phyloP scores from a whole-genome alignment of 2,888 invertebrate species.

The Gandaritis pyraliata region DNA sequence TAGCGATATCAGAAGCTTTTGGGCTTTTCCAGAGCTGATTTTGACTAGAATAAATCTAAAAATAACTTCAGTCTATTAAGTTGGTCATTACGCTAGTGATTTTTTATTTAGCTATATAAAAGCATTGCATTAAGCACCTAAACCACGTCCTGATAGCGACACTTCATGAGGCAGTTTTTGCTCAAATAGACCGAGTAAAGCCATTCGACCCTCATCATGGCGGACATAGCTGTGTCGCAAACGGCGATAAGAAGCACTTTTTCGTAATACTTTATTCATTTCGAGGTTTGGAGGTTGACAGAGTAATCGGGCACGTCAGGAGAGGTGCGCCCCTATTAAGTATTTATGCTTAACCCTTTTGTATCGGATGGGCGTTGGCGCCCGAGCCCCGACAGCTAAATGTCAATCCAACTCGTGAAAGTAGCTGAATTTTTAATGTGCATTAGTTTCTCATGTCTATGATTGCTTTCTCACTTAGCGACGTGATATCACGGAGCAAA shows the following conservation, averaged over 20 bases:
- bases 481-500: constrained; percentile 4
- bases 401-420: constrained; percentile 71
- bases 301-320: constrained; percentile 78
- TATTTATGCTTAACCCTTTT: constrained; percentile 81
- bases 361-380: constrained; percentile 61
- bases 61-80: too few relatives aligned
- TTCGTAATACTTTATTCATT: constrained; percentile 83
- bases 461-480: constrained; percentile 35
- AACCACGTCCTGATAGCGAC: constrained; percentile 34
- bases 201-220: constrained; percentile 74
- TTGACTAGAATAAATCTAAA: too few relatives aligned
- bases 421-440: constrained; percentile 76
- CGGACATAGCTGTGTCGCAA: constrained; percentile 56
- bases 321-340: constrained; percentile 74
- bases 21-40: too few relatives aligned
- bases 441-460: constrained; percentile 76
- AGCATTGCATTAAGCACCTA: constrained; percentile 14
- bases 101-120: neutral
- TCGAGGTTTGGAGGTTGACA: constrained; percentile 77
- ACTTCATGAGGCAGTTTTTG: constrained; percentile 40
- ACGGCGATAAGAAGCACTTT: constrained; percentile 80
- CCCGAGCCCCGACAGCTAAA: constrained; percentile 62
- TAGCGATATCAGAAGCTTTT: neutral
- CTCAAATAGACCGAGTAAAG: constrained; percentile 38
- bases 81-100: too few relatives aligned